These are phyloP conservation scores for Tachina fera DNA, from an alignment of 2,888 invertebrate genomes.

Conservation along the genomic window DNA sequence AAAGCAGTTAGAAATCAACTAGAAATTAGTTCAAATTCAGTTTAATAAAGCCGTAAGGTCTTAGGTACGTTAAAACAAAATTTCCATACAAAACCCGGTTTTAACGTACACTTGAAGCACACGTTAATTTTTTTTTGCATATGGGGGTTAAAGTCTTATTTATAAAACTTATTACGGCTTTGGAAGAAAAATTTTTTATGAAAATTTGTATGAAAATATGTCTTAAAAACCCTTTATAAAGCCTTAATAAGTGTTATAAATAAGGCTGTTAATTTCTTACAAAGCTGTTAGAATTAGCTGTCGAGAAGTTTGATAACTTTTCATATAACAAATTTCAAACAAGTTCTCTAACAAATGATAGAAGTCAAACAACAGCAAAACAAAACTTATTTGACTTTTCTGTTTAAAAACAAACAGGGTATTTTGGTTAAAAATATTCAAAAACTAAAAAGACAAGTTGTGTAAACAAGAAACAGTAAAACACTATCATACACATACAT, in stretches of 20 bases:
- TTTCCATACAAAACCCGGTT: no score
- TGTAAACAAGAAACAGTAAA: background rate
- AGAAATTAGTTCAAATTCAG: background rate
- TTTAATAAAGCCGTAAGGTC: background rate
- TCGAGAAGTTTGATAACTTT: no score
- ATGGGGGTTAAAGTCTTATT: background rate
- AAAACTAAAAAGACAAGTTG: background rate
- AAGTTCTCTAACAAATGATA: slow-evolving; percentile 39
- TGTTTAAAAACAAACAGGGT: slow-evolving; percentile 45
- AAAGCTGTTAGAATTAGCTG: no score
- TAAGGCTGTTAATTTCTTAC: no score
- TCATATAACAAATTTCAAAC: slow-evolving; percentile 24
- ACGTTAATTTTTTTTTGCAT: no score
- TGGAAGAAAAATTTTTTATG: background rate
- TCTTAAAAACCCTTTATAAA: no score
- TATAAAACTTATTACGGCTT: background rate
- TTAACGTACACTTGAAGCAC: no score
- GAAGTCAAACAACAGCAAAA: slow-evolving; percentile 28
- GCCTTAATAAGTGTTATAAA: no score
- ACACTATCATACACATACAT: no score
- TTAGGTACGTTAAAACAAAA: no score
- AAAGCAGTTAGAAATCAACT: background rate
- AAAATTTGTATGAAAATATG: background rate
- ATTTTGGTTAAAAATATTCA: slow-evolving; percentile 17
- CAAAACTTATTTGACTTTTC: slow-evolving; percentile 28